These are phyloP conservation scores for Acleris holmiana DNA, from an alignment of 2,888 invertebrate species.

Conservation along the genomic window DNA sequence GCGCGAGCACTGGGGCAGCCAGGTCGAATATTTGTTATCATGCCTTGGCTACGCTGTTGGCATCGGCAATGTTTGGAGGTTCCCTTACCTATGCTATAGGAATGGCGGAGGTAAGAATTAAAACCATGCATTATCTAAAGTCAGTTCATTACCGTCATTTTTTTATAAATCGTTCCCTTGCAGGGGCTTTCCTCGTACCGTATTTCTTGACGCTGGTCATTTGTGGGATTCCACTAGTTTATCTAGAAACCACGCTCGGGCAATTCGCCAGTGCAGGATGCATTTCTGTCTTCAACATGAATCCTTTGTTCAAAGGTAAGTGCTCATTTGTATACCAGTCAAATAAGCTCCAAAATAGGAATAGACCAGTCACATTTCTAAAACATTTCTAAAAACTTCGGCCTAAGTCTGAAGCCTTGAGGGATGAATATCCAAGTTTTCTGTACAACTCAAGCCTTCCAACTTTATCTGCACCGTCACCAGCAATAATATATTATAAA, in stretches of 20 bases:
- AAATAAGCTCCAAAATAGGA: too few relatives aligned
- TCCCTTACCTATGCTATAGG: conserved; percentile 93
- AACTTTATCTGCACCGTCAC: too few relatives aligned
- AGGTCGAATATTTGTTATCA: conserved; percentile 91
- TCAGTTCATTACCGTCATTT: too few relatives aligned
- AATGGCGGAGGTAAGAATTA: conserved; percentile 90
- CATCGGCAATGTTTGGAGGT: conserved; percentile 94
- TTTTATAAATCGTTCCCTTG: conserved; percentile 41
- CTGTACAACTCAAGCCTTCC: too few relatives aligned
- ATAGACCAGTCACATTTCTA: too few relatives aligned
- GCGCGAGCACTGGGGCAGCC: conserved; percentile 89
- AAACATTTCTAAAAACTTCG: too few relatives aligned
- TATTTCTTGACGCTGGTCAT: conserved; percentile 91
- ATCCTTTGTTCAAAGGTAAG: conserved; percentile 93
- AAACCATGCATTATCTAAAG: background rate
- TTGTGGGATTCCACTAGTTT: conserved; percentile 94
- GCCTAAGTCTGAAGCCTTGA: too few relatives aligned
- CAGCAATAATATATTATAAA: too few relatives aligned
- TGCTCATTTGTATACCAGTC: background rate
- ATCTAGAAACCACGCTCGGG: conserved; percentile 93
- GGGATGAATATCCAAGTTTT: too few relatives aligned
- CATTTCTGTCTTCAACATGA: conserved; percentile 91
- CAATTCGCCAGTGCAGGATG: conserved; percentile 94
- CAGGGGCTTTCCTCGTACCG: conserved; percentile 95
- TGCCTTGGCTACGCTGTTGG: conserved; percentile 94